Conservation (phyloP, 1,140 invertebrate genomes). For the Ceratina australensis region DNA sequence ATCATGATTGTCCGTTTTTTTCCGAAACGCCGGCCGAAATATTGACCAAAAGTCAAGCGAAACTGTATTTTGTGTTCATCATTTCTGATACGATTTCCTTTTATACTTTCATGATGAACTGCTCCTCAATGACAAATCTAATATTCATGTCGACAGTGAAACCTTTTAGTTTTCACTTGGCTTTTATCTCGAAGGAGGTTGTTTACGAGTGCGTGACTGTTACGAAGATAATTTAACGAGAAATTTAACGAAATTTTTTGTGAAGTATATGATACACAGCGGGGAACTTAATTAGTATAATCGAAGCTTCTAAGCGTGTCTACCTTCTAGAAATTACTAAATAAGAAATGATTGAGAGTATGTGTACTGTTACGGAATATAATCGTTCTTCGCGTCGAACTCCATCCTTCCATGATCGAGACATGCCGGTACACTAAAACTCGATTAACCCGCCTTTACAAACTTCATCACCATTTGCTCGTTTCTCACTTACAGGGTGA, state of each 20-base stretch:
- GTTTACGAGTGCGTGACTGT: no score
- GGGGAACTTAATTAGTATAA: no score
- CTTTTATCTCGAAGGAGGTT: no score
- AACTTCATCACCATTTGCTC: not conserved
- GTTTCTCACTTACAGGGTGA: not conserved
- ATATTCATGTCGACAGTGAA: no score
- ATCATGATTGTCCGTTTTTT: not conserved
- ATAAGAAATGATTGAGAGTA: no score
- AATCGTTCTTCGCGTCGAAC: not conserved
- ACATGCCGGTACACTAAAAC: not conserved
- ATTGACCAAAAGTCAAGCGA: not conserved
- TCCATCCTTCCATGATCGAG: not conserved
- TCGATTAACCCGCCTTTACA: not conserved
- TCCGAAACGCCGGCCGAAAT: not conserved
- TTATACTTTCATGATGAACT: not conserved
- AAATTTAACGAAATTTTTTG: no score
- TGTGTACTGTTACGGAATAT: no score
- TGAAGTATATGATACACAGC: no score
- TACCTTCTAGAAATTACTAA: no score
- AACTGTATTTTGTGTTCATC: not conserved
- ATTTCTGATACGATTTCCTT: not conserved
- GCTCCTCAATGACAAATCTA: not conserved
- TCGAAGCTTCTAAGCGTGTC: no score
- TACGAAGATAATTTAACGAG: no score
- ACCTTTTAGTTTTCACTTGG: no score